A percentile compares a stretch with the other conserved stretches of the same genome.
phyloP scores from a whole-genome alignment of 2,797 vertebrate species.

The Lagorchestes hirsutus region DNA sequence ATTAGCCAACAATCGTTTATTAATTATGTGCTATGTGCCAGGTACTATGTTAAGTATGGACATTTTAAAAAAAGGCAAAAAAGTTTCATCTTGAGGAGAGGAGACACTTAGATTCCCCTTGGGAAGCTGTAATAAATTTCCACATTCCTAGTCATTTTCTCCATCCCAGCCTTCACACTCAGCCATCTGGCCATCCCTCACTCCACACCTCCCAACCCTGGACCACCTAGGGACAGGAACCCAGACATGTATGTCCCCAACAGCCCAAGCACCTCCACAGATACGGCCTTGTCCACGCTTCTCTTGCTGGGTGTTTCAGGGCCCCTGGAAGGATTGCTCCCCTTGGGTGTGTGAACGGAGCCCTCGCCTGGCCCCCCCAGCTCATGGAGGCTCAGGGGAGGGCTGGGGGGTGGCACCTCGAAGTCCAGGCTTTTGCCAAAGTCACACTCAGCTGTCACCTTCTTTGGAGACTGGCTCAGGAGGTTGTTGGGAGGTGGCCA shows the following conservation, averaged over 20 bases:
- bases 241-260: not conserved
- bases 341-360: conserved; percentile 83
- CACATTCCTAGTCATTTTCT: not conserved
- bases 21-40: not conserved
- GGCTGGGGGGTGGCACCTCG: conserved; percentile 91
- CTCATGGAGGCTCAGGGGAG: conserved; percentile 92
- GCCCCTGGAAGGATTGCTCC: conserved; percentile 84
- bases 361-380: conserved; percentile 82
- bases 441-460: conserved; percentile 87
- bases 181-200: not conserved
- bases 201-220: not conserved
- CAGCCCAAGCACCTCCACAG: conserved; percentile 90
- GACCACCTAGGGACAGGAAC: not conserved
- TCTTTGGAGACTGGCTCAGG: conserved; percentile 92
- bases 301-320: conserved; percentile 91
- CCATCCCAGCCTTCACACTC: not conserved
- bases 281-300: conserved; percentile 92
- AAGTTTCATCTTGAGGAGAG: not conserved
- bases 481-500: conserved; percentile 92
- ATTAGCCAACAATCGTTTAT: not conserved
- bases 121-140: not conserved
- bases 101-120: not conserved
- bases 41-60: not conserved
- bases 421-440: conserved; percentile 92
- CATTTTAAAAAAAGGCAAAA: not conserved